These are phyloP conservation scores for Parauchenoglanis punctatus DNA, from an alignment of 2,797 vertebrate species.

Conservation along the genomic window DNA sequence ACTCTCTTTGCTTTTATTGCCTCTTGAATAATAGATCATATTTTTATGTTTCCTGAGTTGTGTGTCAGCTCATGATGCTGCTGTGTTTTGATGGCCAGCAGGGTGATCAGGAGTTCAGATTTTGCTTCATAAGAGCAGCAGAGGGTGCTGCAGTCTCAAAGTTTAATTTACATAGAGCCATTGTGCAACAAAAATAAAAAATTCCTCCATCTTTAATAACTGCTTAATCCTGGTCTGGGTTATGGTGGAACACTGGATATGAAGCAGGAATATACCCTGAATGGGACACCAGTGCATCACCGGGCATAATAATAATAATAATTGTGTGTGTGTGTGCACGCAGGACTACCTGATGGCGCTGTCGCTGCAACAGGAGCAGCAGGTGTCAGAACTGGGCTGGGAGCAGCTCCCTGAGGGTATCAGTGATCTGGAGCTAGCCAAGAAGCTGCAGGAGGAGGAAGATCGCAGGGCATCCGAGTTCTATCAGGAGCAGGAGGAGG, in stretches of 20 bases:
- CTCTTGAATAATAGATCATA: neutral
- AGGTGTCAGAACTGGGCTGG: conserved; percentile 92
- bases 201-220: neutral
- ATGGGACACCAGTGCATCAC: neutral
- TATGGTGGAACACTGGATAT: neutral
- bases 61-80: neutral
- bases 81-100: neutral
- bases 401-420: conserved; percentile 94
- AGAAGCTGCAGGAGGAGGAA: conserved; percentile 97
- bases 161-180: neutral
- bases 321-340: conserved; percentile 3
- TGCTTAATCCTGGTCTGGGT: neutral
- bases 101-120: neutral
- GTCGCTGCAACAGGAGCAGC: conserved; percentile 98
- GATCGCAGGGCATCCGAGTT: conserved; percentile 94
- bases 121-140: neutral
- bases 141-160: neutral
- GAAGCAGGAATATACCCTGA: neutral
- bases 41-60: neutral
- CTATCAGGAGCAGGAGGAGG: conserved; percentile 97
- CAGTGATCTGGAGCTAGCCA: conserved; percentile 95
- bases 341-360: conserved; percentile 98
- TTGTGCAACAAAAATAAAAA: neutral
- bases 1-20: neutral
- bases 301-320: too few species aligned